Percentiles rank a stretch among this genome's conserved stretches.
phyloP scores from a whole-genome alignment of 2,888 invertebrate genomes.

The Eupithecia subfuscata region DNA sequence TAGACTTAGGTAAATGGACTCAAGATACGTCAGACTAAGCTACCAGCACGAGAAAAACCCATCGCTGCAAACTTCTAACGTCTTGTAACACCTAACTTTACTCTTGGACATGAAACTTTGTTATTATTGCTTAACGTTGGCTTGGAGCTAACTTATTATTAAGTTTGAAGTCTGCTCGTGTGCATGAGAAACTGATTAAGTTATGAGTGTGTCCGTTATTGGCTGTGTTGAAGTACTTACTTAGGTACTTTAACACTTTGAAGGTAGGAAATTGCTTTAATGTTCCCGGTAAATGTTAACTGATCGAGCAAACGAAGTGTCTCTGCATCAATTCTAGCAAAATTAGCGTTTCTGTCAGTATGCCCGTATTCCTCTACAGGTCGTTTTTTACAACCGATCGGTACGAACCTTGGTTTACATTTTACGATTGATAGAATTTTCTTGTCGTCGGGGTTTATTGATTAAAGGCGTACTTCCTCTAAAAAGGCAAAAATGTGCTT shows the following conservation, averaged over 20 bases:
- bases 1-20: too few relatives aligned
- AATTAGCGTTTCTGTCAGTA: too few relatives aligned
- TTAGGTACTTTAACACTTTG: too few relatives aligned
- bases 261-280: not conserved
- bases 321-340: too few relatives aligned
- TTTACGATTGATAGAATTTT: too few relatives aligned
- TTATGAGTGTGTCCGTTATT: not conserved
- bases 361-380: too few relatives aligned
- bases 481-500: too few relatives aligned
- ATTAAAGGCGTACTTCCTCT: too few relatives aligned
- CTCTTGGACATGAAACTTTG: not conserved
- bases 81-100: not conserved
- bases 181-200: not conserved
- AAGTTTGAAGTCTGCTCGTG: not conserved
- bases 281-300: not conserved
- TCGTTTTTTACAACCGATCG: too few relatives aligned
- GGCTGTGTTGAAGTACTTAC: not conserved
- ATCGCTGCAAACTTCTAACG: not conserved
- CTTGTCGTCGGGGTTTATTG: too few relatives aligned
- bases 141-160: slow-evolving; percentile 1
- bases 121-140: not conserved
- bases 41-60: not conserved
- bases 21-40: not conserved
- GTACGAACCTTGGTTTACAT: too few relatives aligned
- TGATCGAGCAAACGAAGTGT: too few relatives aligned